A percentile compares a stretch with the other conserved stretches of the same genome.
These are phyloP conservation scores for Gymnocephalus cernua DNA, from an alignment of 2,113 vertebrate species.

Conservation along the genomic window DNA sequence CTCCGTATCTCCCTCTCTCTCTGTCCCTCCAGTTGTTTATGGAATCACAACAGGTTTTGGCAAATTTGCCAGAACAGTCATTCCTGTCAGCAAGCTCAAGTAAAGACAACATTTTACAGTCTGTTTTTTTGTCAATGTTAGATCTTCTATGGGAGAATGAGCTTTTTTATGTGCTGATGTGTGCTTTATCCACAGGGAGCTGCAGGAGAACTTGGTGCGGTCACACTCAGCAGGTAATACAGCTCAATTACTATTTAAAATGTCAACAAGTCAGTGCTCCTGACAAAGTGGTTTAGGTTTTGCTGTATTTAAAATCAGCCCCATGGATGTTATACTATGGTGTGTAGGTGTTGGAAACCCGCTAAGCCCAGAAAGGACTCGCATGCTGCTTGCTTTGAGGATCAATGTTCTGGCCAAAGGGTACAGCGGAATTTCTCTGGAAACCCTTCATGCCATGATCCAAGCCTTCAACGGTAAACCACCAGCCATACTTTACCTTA, in stretches of 20 bases:
- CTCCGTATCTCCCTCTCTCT: slow-evolving; percentile 30
- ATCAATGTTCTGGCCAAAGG: slow-evolving; percentile 98
- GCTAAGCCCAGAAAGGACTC: slow-evolving; percentile 92
- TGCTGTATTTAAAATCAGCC: not conserved
- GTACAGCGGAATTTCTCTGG: slow-evolving; percentile 94
- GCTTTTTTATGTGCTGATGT: slow-evolving; percentile 1
- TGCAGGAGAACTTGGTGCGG: slow-evolving; percentile 97
- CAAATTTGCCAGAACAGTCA: slow-evolving; percentile 97
- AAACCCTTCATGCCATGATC: slow-evolving; percentile 92
- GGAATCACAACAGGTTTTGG: slow-evolving; percentile 99
- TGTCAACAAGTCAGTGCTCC: not conserved
- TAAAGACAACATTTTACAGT: slow-evolving; percentile 72
- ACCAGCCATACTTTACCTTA: not conserved
- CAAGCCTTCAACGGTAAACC: slow-evolving; percentile 93
- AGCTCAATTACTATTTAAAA: not conserved
- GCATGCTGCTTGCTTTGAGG: slow-evolving; percentile 96
- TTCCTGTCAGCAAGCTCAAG: slow-evolving; percentile 93
- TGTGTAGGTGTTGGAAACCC: slow-evolving; percentile 94
- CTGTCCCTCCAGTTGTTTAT: slow-evolving; percentile 91
- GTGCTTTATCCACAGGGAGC: slow-evolving; percentile 86
- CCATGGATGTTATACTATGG: slow-evolving; percentile 24
- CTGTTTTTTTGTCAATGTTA: not conserved
- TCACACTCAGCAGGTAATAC: slow-evolving; percentile 94
- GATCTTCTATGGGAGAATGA: not conserved
- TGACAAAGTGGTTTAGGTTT: not conserved